Percentiles rank a stretch among this genome's conserved stretches.
phyloP scores from a whole-genome alignment of 1,140 invertebrate species.

The Aradophagus sp. region DNA sequence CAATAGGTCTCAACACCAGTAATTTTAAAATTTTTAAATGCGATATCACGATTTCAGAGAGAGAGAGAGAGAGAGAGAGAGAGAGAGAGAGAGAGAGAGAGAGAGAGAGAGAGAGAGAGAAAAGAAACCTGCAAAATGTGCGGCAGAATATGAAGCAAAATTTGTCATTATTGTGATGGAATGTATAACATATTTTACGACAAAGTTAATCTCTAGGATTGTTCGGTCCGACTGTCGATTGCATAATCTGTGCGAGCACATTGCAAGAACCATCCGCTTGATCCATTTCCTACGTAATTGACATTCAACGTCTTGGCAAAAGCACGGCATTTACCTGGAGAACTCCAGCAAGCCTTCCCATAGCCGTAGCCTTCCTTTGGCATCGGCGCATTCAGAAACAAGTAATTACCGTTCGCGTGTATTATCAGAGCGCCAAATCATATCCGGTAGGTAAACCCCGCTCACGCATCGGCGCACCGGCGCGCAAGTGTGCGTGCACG shows the following conservation, averaged over 20 bases:
- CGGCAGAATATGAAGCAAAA: too few relatives aligned
- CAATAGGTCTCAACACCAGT: too few relatives aligned
- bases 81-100: too few relatives aligned
- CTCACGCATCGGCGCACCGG: constrained; percentile 21
- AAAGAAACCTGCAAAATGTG: too few relatives aligned
- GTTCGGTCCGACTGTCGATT: constrained; percentile 38
- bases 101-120: too few relatives aligned
- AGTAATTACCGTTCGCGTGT: constrained; percentile 57
- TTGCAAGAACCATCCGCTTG: constrained; percentile 44
- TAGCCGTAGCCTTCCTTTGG: constrained; percentile 23
- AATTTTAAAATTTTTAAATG: too few relatives aligned
- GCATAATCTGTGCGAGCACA: constrained; percentile 37
- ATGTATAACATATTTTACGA: too few relatives aligned
- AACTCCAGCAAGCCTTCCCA: too few relatives aligned
- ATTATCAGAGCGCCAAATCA: constrained; percentile 25
- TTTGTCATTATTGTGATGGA: too few relatives aligned
- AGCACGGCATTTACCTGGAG: constrained; percentile 29
- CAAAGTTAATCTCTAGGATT: constrained; percentile 40
- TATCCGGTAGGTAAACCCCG: constrained; percentile 20
- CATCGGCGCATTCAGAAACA: constrained; percentile 55
- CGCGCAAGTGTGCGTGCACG: constrained; percentile 1
- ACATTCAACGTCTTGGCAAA: constrained; percentile 30
- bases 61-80: too few relatives aligned
- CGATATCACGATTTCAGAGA: too few relatives aligned
- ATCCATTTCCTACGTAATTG: constrained; percentile 55